Base-by-base conservation (phyloP, 64 coral and sea anemone species). In the Pocillopora damicornis region DNA sequence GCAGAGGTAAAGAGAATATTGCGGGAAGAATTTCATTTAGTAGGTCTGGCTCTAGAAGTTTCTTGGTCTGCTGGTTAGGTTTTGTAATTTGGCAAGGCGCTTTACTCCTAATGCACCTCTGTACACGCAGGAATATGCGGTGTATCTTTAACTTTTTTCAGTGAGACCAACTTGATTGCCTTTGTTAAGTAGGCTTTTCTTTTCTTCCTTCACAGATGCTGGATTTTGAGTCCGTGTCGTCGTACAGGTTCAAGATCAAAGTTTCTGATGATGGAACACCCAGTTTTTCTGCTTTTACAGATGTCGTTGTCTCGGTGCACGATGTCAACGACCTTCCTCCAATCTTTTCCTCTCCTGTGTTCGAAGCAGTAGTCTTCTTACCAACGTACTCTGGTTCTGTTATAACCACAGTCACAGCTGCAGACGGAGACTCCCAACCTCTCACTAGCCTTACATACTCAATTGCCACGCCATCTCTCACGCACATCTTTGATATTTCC, bases 281-380 rank as follows among this genome's bases (percentile, higher is more conserved):
- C 37, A 90, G 58, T 30, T 77, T 75, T 18, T 79, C 88, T 38
- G 60, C 94, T 62, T 93, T 97, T 42, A 63, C 91, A n/a, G 83
- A 77, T 71, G 87, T 97, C 20, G 86, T 89, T 64, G 79, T 97
- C 60, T 30, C 83, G 4, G 83, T 97, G 1, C 58, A 72, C 30
- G 94, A 97, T 35, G 65, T 90, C 10, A 97, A 97, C 34, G 94
- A 97, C 62, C 17, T 90, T 3, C 83, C 94, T 4, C 94, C 94
- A 37, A 64, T 82, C 26, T 97, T 97, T 77, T 81, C 79, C 37
- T 61, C 34, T 2, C 23, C 82, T 35, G 78, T 35, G 11, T 97
- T 93, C 38, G 18, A 77, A 15, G 74, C 91, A 0, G 69, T 75
- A 11, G 38, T 97, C 2, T 93, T 82, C 73, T 79, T 97, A 8